Percentiles rank a stretch among this genome's conserved stretches.
Evolutionary conservation across 2,888 invertebrate genomes (phyloP).

Genomic region (Euspilapteryx auroguttella): DNA sequence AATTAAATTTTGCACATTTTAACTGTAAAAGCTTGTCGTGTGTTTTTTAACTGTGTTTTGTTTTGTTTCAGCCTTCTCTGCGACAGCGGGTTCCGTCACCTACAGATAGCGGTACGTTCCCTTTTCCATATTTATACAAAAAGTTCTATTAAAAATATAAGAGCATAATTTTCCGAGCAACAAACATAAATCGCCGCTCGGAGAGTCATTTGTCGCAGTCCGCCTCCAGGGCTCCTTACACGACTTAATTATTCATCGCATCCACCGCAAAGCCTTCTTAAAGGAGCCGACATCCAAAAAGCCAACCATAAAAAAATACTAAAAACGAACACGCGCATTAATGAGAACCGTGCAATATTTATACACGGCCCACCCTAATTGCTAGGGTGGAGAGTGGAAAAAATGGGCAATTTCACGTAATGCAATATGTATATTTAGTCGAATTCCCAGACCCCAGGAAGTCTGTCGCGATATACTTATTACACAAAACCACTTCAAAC

Average conservation of each 20-base stretch:
- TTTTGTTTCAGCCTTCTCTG: slow-evolving; percentile 47
- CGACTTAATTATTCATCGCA: slow-evolving; percentile 57
- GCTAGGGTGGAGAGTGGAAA: slow-evolving; percentile 62
- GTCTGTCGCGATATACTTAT: slow-evolving; percentile 52
- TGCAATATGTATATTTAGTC: slow-evolving; percentile 62
- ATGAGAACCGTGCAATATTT: slow-evolving; percentile 60
- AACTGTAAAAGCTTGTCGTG: no score
- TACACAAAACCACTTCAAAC: slow-evolving; percentile 50
- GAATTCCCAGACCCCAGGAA: slow-evolving; percentile 40
- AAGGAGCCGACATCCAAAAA: slow-evolving; percentile 34
- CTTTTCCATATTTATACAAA: slow-evolving; percentile 1
- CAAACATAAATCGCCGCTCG: no score
- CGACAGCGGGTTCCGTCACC: slow-evolving; percentile 45
- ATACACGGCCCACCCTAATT: slow-evolving; percentile 60
- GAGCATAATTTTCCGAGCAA: no score
- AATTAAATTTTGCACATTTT: slow-evolving; percentile 6
- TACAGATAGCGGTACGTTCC: slow-evolving; percentile 38
- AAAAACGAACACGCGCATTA: slow-evolving; percentile 57
- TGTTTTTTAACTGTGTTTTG: no score
- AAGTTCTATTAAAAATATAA: no score
- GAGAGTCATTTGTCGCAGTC: no score
- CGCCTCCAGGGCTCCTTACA: no score
- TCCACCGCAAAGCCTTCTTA: slow-evolving; percentile 22
- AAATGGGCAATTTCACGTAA: slow-evolving; percentile 63
- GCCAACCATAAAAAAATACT: slow-evolving; percentile 44